Evolutionary conservation across 92 coral and sea anemone genomes (phyloP), one percentile per base, ranked within the genome.

Genomic region (Isaurus tuberculatus): DNA sequence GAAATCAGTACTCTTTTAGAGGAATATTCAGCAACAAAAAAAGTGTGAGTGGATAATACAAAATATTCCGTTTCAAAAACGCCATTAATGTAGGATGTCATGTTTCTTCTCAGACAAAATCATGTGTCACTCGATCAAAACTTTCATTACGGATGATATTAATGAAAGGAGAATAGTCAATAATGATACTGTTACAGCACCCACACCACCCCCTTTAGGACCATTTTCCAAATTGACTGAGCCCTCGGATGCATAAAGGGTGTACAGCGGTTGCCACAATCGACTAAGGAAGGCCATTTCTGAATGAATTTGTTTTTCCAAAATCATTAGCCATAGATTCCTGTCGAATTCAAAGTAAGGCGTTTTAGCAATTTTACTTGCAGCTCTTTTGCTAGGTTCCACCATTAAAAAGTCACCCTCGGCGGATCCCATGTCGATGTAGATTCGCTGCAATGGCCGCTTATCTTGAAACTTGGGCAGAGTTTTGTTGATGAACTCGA

Each of bases 231-330:
- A 61, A 9, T 42, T 60, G 17, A 79, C 46, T 34, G 90, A 81
- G 77, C 90, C 87, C 67, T 81, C 86, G 15, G 90, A 32, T 25
- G 79, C 90, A 64, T 81, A 87, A 25, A 87, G 43, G 29, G 90
- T 85, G 25, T 73, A 44, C 83, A 87, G 65, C 63, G 90, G 83
- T 48, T 65, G 46, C 90, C 90, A 87, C 26, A 48, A 0, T 8
- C 90, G 90, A 16, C 22, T 28, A 11, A 87, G 1, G 19, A 46
- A 61, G 20, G 63, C 55, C 14, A 0, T 4, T 11, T 9, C 32
- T 28, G 48, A 32, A 73, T 87, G 90, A 8, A 5, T 7, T 44
- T 87, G 73, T 26, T 79, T 73, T 48, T 81, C 72, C 66, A 80
- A 64, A 29, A 87, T 55, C 72, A 81, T 70, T 42, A 81, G 79